Evolutionary conservation across 2,888 invertebrate species (phyloP), one percentile per base, ranked within the genome.

Genomic region (Cheilosia impressa): DNA sequence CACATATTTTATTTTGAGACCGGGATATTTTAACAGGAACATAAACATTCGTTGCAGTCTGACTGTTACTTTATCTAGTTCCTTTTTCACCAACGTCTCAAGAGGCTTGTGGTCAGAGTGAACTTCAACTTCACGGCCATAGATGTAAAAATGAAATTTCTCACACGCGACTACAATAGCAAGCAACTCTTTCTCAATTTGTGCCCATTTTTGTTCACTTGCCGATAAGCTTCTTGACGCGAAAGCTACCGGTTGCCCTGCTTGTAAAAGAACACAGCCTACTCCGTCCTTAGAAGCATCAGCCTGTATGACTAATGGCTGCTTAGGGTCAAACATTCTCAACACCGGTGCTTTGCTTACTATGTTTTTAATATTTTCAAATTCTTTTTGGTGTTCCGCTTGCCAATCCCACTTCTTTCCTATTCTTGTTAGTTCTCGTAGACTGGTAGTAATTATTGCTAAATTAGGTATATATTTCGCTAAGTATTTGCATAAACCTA

Each of bases 181-280:
- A 57, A 91, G 84, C 3, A 90, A 72, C 84, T 92, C 90, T 79
- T 91, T 91, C 87, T 92, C 91, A 5, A 92, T 91, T 88, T 92
- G 91, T 4, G 90, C 88, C 87, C 90, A 91, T 27, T 88, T 90
- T 80, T 88, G 83, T 69, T 91, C 90, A 38, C 88, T 87, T 31
- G 76, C 52, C 15, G 83, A 89, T 17, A 91, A 72, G 22, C 88
- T 89, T 80, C 89, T 65, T 19, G 90, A 91, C 10, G 90, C 89
- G 87, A 88, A 91, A 17, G 89, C 89, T 13, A 91, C 87, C 17
- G 90, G 90, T 31, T 88, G 79, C 3, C 87, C 89, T 24, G 89
- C 78, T 78, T 92, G 91, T 13, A 91, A 19, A 2, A 71, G 19
- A 15, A 60, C 58, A 5, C 71, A 71, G 2, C 71, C 71, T 38